phyloP scores from a whole-genome alignment of 1,140 invertebrate genomes.

The Dolichoris vasculosae region DNA sequence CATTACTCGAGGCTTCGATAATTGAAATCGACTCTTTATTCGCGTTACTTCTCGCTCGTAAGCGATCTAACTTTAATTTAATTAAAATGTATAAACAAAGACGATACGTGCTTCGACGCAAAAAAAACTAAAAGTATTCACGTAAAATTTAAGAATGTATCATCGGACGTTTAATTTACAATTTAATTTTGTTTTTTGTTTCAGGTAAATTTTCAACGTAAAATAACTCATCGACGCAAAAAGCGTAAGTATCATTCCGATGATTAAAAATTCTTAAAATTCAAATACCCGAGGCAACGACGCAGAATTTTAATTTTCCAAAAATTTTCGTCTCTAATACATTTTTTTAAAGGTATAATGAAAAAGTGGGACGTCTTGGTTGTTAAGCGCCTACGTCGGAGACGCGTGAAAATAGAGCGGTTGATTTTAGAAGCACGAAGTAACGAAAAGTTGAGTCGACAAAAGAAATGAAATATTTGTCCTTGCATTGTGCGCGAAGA shows the following conservation, averaged over 20 bases:
- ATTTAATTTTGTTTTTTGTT: background rate
- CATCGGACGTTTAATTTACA: background rate
- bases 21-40: constrained; percentile 35
- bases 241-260: background rate
- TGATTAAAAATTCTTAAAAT: background rate
- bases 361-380: background rate
- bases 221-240: background rate
- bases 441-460: background rate
- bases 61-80: background rate
- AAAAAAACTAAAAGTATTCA: background rate
- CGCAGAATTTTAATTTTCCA: background rate
- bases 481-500: too few relatives aligned
- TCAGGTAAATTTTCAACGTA: constrained; percentile 14
- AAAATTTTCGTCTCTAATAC: too few relatives aligned
- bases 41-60: background rate
- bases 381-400: too few relatives aligned
- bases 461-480: background rate
- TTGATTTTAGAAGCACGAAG: background rate
- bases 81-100: background rate
- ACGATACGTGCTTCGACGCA: background rate
- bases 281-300: background rate
- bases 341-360: background rate
- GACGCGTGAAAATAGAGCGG: too few relatives aligned
- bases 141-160: background rate
- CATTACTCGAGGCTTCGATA: constrained; percentile 9